Conservation (phyloP, 2,797 vertebrate species). For the Chrysolophus pictus region DNA sequence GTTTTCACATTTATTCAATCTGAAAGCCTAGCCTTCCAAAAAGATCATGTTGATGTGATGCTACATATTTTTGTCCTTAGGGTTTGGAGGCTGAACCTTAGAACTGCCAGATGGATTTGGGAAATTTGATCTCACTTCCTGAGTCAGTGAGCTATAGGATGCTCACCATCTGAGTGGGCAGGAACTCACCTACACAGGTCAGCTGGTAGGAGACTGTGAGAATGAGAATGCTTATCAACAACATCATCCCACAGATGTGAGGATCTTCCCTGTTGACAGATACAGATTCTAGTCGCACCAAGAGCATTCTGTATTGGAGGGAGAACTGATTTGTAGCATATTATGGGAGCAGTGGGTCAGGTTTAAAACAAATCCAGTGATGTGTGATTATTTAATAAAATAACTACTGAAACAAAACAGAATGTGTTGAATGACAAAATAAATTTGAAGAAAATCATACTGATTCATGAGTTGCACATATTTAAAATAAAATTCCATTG, state of each 20-base stretch:
- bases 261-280: conserved; percentile 45
- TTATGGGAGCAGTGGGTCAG: not conserved
- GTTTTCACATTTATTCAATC: conserved; percentile 17
- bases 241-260: conserved; percentile 44
- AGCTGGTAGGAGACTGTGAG: conserved; percentile 45
- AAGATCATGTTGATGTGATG: not conserved
- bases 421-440: not conserved
- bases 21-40: conserved; percentile 37
- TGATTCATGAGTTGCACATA: conserved; percentile 10
- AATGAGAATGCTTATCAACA: conserved; percentile 60
- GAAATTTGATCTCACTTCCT: conserved; percentile 24
- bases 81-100: conserved; percentile 5
- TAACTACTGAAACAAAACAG: not conserved
- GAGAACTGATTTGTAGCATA: conserved; percentile 39
- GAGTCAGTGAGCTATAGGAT: conserved; percentile 17
- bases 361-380: conserved; percentile 52
- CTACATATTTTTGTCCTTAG: conserved; percentile 34
- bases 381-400: conserved; percentile 60
- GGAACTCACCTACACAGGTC: conserved; percentile 62
- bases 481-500: not conserved
- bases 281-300: conserved; percentile 44
- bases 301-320: not conserved
- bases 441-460: conserved; percentile 28
- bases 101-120: not conserved
- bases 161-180: not conserved